phyloP scores from a whole-genome alignment of 1,140 invertebrate genomes.

The Melipona quadrifasciata region DNA sequence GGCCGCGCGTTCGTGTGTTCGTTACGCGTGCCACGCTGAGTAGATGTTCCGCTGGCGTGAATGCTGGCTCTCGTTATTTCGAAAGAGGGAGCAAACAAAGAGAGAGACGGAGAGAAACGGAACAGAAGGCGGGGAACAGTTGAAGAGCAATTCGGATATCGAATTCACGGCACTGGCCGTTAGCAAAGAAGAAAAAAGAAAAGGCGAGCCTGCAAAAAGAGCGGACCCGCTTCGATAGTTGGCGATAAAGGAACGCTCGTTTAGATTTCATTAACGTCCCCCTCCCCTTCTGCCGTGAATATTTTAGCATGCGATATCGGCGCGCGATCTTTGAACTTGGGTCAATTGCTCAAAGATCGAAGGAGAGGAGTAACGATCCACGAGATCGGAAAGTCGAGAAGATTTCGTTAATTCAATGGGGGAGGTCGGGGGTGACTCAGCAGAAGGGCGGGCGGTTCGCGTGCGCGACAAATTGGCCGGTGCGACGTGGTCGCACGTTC shows the following conservation, averaged over 20 bases:
- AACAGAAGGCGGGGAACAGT: not conserved
- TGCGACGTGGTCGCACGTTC: conserved; percentile 36
- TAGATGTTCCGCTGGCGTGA: not conserved
- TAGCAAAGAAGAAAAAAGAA: not conserved
- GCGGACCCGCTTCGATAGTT: not conserved
- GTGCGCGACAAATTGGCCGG: conserved; percentile 42
- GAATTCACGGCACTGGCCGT: not conserved
- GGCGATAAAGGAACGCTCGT: conserved; percentile 4
- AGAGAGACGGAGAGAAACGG: not conserved
- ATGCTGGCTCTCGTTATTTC: conserved; percentile 52
- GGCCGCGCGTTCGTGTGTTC: conserved; percentile 31
- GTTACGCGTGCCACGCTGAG: conserved; percentile 30
- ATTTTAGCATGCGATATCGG: not conserved
- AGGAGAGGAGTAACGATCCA: too few species aligned
- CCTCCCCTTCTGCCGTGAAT: not conserved
- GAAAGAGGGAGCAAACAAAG: not conserved
- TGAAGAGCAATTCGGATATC: not conserved
- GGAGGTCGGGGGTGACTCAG: conserved; percentile 2
- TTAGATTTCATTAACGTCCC: conserved; percentile 21
- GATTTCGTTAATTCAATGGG: conserved; percentile 29
- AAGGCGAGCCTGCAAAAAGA: not conserved
- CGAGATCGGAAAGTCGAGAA: not conserved
- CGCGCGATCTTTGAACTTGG: not conserved
- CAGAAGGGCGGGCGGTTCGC: conserved; percentile 1
- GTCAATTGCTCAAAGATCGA: not conserved